Evolutionary conservation across 1,140 invertebrate genomes (phyloP), one percentile per base, ranked within the genome.

Genomic region (Tribolium castaneum): DNA sequence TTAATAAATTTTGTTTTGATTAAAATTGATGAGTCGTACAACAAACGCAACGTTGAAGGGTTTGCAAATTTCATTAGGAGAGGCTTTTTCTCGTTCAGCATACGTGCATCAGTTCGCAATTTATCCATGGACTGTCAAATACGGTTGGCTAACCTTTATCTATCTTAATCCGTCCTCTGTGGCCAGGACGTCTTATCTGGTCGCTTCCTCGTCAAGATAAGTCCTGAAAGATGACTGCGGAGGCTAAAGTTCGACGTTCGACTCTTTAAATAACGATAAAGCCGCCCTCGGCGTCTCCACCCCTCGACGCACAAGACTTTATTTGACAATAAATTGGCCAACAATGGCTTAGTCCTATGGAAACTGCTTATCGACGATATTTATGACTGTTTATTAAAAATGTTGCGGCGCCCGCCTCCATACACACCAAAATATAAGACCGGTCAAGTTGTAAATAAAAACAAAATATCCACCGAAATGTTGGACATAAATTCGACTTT

Each of bases 261-360:
- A 70, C 79, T 80, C 76, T 80, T 78, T 80, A 78, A 78, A 80
- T 80, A 80, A 80, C 79, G 79, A 78, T 78, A 76, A 80, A 80
- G 71, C 59, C 16, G 62, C 62, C 52, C 30, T 71, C 62, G 62
- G 35, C 45, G 22, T 9, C 25, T 16, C 30, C 59, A 7, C 25
- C 59, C n/a, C 59, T 12, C 25, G 7, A 22, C 59, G 59, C 25
- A 30, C 25, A 39, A 16, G 30, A 66, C 59, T 73, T 73, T 72
- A 50, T 72, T 73, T 73, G 71, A 35, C 59, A 66, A 66, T 66
- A 66, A 66, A 66, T 66, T 66, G 59, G 59, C 6, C 59, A 12
- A 66, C 59, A 66, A 66, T 66, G 59, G 59, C 59, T 35, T 19
- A 66, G 59, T n/a, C 59, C 59, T 30, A 66, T 35, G n/a, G 12